phyloP scores from a whole-genome alignment of 2,888 invertebrate species.

The Lysandra bellargus region DNA sequence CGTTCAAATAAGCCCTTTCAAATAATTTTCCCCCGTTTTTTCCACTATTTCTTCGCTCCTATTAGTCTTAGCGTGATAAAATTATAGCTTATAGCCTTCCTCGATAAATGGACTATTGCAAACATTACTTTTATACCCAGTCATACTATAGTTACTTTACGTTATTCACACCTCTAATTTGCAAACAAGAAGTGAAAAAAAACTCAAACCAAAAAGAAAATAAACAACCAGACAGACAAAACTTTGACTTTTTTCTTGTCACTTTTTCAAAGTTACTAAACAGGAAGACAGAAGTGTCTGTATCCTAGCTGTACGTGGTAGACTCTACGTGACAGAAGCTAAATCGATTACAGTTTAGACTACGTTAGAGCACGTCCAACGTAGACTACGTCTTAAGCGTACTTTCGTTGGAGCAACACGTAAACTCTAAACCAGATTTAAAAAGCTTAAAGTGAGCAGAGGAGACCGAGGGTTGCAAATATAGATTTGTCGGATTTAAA shows the following conservation, averaged over 20 bases:
- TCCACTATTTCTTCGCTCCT: no score
- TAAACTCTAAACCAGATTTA: conserved; percentile 10
- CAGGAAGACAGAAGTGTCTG: conserved; percentile 5
- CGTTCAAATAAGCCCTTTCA: no score
- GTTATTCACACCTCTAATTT: no score
- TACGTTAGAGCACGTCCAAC: conserved; percentile 6
- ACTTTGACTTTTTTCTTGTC: background rate
- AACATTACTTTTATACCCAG: no score
- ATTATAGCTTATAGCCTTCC: no score
- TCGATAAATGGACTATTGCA: no score
- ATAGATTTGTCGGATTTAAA: background rate
- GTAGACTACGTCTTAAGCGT: conserved; percentile 13
- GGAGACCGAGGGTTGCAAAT: background rate
- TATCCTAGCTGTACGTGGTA: background rate
- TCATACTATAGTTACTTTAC: no score
- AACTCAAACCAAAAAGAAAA: background rate
- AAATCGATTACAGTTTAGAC: background rate
- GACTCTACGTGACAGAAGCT: conserved; percentile 14
- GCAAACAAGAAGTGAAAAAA: background rate
- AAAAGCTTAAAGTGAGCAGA: background rate
- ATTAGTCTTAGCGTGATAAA: no score
- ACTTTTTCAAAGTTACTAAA: background rate
- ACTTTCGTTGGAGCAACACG: conserved; percentile 14
- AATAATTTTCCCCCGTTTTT: no score
- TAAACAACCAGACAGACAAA: background rate